Evolutionary conservation across 2,113 vertebrate species (phyloP).

Genomic region (Cynoglossus semilaevis): DNA sequence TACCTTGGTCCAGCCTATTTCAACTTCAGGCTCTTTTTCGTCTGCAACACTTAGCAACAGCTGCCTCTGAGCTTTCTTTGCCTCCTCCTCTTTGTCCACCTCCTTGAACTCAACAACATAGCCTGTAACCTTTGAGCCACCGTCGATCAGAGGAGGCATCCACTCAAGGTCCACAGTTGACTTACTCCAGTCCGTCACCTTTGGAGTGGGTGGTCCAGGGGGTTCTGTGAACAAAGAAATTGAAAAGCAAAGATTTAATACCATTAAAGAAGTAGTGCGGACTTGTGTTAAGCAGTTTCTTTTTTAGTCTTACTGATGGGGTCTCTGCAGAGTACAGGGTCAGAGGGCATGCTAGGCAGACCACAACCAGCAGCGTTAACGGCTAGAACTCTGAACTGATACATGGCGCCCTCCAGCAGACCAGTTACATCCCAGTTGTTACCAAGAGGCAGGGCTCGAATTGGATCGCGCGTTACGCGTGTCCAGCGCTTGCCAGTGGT

Average conservation of each 20-base stretch:
- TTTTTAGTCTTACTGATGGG: conserved; percentile 82
- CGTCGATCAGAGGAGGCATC: conserved; percentile 87
- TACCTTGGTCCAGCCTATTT: conserved; percentile 88
- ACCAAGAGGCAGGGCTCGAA: conserved; percentile 87
- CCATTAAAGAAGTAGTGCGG: too few species aligned
- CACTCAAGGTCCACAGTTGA: conserved; percentile 95
- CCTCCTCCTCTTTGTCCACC: conserved; percentile 77
- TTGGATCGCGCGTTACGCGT: conserved; percentile 87
- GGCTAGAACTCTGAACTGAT: conserved; percentile 92
- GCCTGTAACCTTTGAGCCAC: conserved; percentile 93
- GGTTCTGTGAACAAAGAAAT: conserved; percentile 76
- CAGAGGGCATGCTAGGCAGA: conserved; percentile 90
- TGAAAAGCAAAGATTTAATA: not conserved
- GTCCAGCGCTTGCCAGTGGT: conserved; percentile 93
- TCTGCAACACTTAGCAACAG: conserved; percentile 49
- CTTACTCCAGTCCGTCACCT: conserved; percentile 94
- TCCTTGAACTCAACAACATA: conserved; percentile 96
- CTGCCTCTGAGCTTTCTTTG: conserved; percentile 72
- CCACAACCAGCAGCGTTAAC: conserved; percentile 92
- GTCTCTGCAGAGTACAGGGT: conserved; percentile 88
- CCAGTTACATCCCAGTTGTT: conserved; percentile 89
- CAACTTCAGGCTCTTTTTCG: conserved; percentile 42
- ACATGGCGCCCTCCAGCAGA: conserved; percentile 87
- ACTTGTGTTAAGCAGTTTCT: too few species aligned
- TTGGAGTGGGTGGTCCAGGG: conserved; percentile 91